Base-by-base conservation (phyloP, 2,797 vertebrate species). In the Macrochelys suwanniensis region DNA sequence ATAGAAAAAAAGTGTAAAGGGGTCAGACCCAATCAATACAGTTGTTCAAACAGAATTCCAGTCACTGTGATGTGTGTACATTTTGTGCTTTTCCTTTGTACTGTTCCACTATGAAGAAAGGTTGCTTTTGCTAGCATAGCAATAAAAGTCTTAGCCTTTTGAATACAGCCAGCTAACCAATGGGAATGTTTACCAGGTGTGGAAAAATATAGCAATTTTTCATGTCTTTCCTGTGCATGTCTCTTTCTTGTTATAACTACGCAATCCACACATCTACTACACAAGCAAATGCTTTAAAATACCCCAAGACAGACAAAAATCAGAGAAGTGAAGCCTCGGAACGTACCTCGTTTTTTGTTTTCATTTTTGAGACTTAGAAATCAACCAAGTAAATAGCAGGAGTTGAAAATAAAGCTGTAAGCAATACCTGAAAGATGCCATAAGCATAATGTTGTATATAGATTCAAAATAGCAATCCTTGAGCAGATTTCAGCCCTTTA, bases 21-120 rank as follows among this genome's bases (percentile, higher is more conserved):
- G 99, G 98, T 99, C 98, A 98, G 98, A 96, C 97, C 98, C 98
- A 99, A 99, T 99, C 99, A 99, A 99, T 99, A 99, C 96, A 95
- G 98, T 96, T 98, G 98, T 99, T 99, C 99, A 99, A 99, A 99
- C 98, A 98, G 99, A 99, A 99, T 99, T 98, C 98, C 98, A 89
- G 98, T 97, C 97, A 98, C 98, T 98, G 94, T 99, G 99, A 99
- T 99, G 99, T 99, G 98, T 92, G 95, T 97, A 97, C 97, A 98
- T 99, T 99, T 99, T 98, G 98, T 99, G 98, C 98, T 98, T 97
- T 98, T 98, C 97, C 98, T 99, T 99, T 99, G 98, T 99, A 98
- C 98, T 98, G 98, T 88, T 98, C 97, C 98, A 97, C 98, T 98
- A 98, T 98, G 98, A 99, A 99, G 98, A 98, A 98, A 97, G 95